A percentile compares a stretch with the other conserved stretches of the same genome.
Evolutionary conservation across 2,888 invertebrate species (phyloP).

Genomic region (Lasioglossum calceatum): DNA sequence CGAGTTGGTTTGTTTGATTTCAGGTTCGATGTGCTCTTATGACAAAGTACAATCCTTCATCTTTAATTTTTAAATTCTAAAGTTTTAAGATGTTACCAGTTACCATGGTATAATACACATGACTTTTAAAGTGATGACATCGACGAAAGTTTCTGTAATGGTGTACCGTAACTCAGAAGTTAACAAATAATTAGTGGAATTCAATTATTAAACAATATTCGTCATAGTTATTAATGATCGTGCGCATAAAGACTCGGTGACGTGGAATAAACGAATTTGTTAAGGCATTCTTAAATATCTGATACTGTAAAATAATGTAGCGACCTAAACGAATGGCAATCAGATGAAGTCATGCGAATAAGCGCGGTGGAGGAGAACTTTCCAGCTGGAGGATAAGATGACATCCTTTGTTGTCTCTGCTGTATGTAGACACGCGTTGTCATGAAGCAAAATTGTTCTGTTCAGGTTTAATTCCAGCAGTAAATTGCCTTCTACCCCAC

Average conservation of each 20-base stretch:
- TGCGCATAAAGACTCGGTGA: neutral
- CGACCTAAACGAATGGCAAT: neutral
- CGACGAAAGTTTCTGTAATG: too few relatives aligned
- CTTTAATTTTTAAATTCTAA: too few relatives aligned
- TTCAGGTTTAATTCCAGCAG: neutral
- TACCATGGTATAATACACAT: too few relatives aligned
- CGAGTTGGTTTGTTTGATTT: too few relatives aligned
- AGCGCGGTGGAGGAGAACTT: neutral
- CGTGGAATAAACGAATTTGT: neutral
- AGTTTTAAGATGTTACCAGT: too few relatives aligned
- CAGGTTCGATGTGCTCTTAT: too few relatives aligned
- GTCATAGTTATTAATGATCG: too few relatives aligned
- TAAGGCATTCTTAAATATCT: neutral
- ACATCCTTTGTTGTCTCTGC: conserved; percentile 3
- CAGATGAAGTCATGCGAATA: neutral
- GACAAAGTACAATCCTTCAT: too few relatives aligned
- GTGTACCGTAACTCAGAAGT: too few relatives aligned
- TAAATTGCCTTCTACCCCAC: neutral
- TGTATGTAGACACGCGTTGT: neutral
- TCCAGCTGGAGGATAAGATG: neutral
- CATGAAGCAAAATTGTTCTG: neutral
- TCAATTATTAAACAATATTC: too few relatives aligned
- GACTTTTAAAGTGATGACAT: too few relatives aligned
- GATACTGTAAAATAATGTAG: neutral
- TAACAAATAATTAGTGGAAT: too few relatives aligned